phyloP scores from a whole-genome alignment of 2,113 vertebrate species.

The Ovis canadensis region DNA sequence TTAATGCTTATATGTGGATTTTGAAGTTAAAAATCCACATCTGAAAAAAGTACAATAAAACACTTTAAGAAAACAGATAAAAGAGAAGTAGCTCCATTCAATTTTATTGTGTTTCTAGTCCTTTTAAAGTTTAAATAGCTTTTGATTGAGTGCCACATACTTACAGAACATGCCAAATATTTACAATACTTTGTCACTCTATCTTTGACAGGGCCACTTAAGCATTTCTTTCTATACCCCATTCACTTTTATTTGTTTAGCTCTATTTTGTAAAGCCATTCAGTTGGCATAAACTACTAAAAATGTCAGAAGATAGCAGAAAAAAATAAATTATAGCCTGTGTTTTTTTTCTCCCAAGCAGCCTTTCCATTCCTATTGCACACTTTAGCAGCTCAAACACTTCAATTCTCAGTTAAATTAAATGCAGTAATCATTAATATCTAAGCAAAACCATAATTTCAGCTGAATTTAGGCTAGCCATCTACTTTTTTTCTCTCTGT shows the following conservation, averaged over 20 bases:
- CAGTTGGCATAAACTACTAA: slow-evolving; percentile 35
- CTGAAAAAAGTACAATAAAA: slow-evolving; percentile 47
- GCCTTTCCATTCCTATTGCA: background rate
- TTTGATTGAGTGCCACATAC: slow-evolving; percentile 62
- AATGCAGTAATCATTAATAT: slow-evolving; percentile 40
- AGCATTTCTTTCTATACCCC: background rate
- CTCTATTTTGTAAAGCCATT: slow-evolving; percentile 61
- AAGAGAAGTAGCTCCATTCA: slow-evolving; percentile 45
- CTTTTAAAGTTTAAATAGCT: slow-evolving; percentile 53
- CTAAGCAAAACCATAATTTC: slow-evolving; percentile 35
- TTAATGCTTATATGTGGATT: slow-evolving; percentile 2
- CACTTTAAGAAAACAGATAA: slow-evolving; percentile 38
- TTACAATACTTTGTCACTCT: slow-evolving; percentile 61
- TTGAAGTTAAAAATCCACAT: slow-evolving; percentile 33
- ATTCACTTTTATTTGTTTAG: slow-evolving; percentile 61
- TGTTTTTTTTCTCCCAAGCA: background rate
- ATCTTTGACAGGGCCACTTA: slow-evolving; percentile 68
- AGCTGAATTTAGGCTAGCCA: slow-evolving; percentile 21
- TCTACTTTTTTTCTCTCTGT: background rate
- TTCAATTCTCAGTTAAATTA: slow-evolving; percentile 31
- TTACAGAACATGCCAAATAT: slow-evolving; percentile 67
- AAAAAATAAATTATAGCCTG: slow-evolving; percentile 49
- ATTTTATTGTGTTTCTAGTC: slow-evolving; percentile 25
- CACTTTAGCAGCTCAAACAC: background rate
- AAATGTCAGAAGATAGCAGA: slow-evolving; percentile 50